Evolutionary conservation across 2,888 invertebrate genomes (phyloP), one percentile per base, ranked within the genome.

Genomic region (Cheilosia pagana): DNA sequence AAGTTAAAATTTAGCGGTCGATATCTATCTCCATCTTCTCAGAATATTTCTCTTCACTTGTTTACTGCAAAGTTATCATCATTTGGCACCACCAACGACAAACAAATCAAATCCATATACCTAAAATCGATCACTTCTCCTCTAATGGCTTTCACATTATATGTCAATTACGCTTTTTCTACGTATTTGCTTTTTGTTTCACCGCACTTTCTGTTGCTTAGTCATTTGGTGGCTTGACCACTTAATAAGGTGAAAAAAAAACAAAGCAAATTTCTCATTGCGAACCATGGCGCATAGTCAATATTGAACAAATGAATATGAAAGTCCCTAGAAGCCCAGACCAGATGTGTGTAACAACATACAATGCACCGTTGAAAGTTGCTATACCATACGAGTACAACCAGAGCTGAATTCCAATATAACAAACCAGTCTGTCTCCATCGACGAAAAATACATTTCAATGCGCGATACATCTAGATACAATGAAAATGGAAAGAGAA

Each of bases 321-420:
- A 83, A 79, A 85, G 85, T 81, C 75, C 85, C 85, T 81, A 76
- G 76, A 81, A 65, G 62, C 59, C 65, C 59, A 52, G 28, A 65
- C 65, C 59, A 52, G 28, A 65, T 52, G 43, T 63, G 62, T 57
- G 16, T 7, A 16, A 74, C n/a, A 62, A 50, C 1, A 50, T 31
- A 59, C 21, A 65, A 10, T 35, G 35, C 48, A 63, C 41, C 48
- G 57, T 74, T 74, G 83, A 83, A 83, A 78, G 82, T 77, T 71
- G 59, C 70, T 59, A 62, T 39, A 14, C 41, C 55, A 16, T 41
- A n/a, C n/a, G n/a, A n/a, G n/a, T n/a, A n/a, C 35, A 35, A 63
- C 52, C 57, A 59, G 67, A 52, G 60, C 60, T 82, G 67, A 72
- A 82, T 77, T 82, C 82, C 82, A 71, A 68, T 52, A 10, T 12